These are phyloP conservation scores for Microcebus murinus DNA, from an alignment of 2,113 vertebrate species.

Conservation along the genomic window DNA sequence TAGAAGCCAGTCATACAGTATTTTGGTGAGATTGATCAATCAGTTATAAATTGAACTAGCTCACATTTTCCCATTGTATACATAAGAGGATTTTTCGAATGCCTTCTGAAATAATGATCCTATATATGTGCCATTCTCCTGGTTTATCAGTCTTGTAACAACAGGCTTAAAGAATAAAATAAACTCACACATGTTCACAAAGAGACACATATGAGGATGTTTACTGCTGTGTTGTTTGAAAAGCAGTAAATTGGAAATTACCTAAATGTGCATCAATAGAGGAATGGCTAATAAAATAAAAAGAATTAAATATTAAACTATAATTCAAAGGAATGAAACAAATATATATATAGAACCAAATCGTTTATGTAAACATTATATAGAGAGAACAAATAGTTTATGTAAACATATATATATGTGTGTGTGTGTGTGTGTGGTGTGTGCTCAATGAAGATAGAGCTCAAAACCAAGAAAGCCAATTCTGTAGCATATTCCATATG, in stretches of 20 bases:
- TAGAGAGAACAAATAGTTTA: background rate
- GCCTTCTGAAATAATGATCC: background rate
- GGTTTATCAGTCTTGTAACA: background rate
- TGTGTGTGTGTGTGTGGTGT: background rate
- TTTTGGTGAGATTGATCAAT: background rate
- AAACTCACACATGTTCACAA: fast-evolving
- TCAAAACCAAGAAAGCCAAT: background rate
- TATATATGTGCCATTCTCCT: background rate
- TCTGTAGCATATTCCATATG: background rate
- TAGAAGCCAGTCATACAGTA: background rate
- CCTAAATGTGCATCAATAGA: background rate
- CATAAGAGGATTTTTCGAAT: background rate
- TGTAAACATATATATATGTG: background rate
- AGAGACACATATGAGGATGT: fast-evolving
- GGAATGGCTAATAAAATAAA: background rate
- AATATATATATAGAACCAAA: background rate
- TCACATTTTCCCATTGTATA: background rate
- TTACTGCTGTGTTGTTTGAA: fast-evolving
- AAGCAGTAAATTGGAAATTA: background rate
- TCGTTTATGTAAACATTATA: background rate
- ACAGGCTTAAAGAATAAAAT: background rate
- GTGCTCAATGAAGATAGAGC: background rate
- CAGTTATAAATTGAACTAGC: background rate
- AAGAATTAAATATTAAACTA: background rate
- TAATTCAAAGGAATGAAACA: background rate